Conservation (phyloP, 92 coral and sea anemone genomes). For the Blastomussa wellsi region DNA sequence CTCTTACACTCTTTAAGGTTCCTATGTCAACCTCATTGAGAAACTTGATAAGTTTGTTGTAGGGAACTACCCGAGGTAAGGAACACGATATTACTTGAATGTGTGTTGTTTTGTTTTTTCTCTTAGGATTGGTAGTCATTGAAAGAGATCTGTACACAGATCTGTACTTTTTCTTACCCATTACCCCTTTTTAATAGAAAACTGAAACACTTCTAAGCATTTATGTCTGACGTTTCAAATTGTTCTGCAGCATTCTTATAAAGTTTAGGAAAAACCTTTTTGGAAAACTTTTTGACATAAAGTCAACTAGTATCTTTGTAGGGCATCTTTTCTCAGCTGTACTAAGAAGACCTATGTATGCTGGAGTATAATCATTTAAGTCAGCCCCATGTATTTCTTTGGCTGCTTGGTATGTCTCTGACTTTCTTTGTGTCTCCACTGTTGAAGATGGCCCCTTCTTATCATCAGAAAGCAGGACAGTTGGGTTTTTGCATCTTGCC, state of each 20-base stretch:
- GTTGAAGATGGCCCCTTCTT: conserved; percentile 25
- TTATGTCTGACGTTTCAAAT: conserved; percentile 56
- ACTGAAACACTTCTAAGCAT: conserved; percentile 56
- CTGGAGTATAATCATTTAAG: conserved; percentile 45
- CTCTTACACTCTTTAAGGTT: too few relatives aligned
- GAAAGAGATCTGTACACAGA: conserved; percentile 51
- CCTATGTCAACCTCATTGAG: conserved; percentile 53
- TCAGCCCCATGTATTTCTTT: conserved; percentile 59
- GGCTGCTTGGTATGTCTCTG: conserved; percentile 62
- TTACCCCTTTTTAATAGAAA: conserved; percentile 52
- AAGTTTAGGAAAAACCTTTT: conserved; percentile 46
- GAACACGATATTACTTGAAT: conserved; percentile 46
- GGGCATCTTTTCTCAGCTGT: conserved; percentile 42
- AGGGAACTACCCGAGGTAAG: conserved; percentile 61
- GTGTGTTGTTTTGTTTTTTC: conserved; percentile 43
- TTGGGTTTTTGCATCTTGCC: conserved; percentile 44
- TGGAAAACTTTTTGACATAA: conserved; percentile 35
- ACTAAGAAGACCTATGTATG: conserved; percentile 30
- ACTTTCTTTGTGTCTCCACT: conserved; percentile 35
- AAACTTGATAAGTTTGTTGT: conserved; percentile 52
- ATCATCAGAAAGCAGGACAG: conserved; percentile 42
- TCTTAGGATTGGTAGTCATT: conserved; percentile 45
- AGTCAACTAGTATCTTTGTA: conserved; percentile 36
- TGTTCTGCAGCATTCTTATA: conserved; percentile 40
- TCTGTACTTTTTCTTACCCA: conserved; percentile 67